Evolutionary conservation across 2,797 vertebrate species (phyloP).

Genomic region (Danio albolineatus): DNA sequence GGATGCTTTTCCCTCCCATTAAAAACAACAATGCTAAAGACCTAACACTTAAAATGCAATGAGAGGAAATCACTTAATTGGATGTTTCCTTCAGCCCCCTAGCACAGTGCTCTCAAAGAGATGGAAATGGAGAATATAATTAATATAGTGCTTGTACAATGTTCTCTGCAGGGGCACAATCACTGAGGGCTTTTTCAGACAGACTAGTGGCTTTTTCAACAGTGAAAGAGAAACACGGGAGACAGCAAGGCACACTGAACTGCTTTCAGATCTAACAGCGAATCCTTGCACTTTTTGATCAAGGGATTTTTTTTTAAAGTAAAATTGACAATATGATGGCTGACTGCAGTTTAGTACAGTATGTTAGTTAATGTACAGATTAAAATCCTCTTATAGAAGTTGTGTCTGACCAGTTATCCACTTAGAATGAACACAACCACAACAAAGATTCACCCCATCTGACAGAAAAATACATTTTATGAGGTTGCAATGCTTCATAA

Average conservation of each 20-base stretch:
- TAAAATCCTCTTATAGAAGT: too few species aligned
- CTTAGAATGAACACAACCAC: too few species aligned
- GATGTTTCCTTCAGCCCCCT: conserved; percentile 37
- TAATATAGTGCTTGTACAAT: conserved; percentile 45
- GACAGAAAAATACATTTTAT: too few species aligned
- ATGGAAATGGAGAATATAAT: conserved; percentile 38
- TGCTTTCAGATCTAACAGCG: neutral
- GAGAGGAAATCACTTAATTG: conserved; percentile 54
- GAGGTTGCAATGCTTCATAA: too few species aligned
- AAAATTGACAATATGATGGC: too few species aligned
- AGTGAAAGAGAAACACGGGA: neutral
- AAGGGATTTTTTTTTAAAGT: too few species aligned
- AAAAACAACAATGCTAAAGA: conserved; percentile 44
- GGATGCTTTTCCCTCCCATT: conserved; percentile 33
- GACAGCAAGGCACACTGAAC: neutral
- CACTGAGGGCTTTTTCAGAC: conserved; percentile 9
- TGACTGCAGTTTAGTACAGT: too few species aligned
- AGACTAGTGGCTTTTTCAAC: conserved; percentile 7
- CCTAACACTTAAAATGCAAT: conserved; percentile 40
- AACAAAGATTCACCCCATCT: too few species aligned
- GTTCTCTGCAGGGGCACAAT: conserved; percentile 32
- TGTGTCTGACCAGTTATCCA: too few species aligned
- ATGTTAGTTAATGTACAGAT: too few species aligned
- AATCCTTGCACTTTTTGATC: too few species aligned
- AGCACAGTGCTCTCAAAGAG: conserved; percentile 8